phyloP scores from a whole-genome alignment of 2,888 invertebrate species.

The Drosophila subsilvestris region DNA sequence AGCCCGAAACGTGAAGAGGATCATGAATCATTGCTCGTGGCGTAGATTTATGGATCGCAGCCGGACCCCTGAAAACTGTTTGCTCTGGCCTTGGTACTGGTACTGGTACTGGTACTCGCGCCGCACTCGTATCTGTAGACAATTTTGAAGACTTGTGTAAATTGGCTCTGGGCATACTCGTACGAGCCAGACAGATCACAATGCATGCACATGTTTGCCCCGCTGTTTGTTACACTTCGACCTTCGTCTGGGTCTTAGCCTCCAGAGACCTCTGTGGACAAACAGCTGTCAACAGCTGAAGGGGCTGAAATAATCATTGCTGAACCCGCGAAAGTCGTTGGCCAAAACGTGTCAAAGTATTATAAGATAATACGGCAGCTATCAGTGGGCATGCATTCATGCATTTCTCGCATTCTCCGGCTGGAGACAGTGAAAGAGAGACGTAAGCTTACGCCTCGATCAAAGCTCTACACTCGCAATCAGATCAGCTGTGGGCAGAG shows the following conservation, averaged over 20 bases:
- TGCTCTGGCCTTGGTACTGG: conserved; percentile 28
- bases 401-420: neutral
- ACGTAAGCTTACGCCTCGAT: conserved; percentile 7
- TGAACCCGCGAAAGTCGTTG: conserved; percentile 9
- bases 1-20: neutral
- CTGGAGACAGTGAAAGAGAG: neutral
- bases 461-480: conserved; percentile 16
- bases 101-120: conserved; percentile 16
- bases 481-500: conserved; percentile 32
- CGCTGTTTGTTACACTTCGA: conserved; percentile 27
- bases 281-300: conserved; percentile 49
- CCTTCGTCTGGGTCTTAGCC: conserved; percentile 20
- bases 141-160: conserved; percentile 59
- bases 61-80: neutral
- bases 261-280: conserved; percentile 44
- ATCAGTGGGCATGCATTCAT: neutral
- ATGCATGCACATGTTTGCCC: conserved; percentile 31
- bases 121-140: conserved; percentile 7
- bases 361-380: neutral
- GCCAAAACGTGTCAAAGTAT: neutral
- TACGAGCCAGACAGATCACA: neutral
- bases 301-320: conserved; percentile 23
- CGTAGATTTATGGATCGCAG: conserved; percentile 18
- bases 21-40: conserved; percentile 2
- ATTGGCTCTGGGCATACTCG: conserved; percentile 55